Evolutionary conservation across 2,888 invertebrate genomes (phyloP), one percentile per base, ranked within the genome.

Genomic region (Cephus rjabovi): DNA sequence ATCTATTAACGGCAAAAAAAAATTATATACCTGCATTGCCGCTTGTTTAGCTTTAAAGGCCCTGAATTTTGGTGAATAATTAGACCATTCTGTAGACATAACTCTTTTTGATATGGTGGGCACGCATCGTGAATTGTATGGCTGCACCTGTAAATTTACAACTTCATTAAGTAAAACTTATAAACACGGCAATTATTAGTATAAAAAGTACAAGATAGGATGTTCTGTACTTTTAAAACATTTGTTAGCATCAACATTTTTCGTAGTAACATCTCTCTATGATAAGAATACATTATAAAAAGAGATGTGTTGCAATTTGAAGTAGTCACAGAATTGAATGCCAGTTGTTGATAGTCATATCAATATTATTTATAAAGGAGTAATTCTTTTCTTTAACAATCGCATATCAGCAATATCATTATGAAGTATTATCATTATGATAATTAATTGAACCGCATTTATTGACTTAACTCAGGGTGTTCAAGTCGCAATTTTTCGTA

Each of bases 11-110:
- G 9, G 56, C 23, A 23, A 15, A 23, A 56, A 56, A 56, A 56
- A 56, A 2, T 34, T n/a, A 31, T 75, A 6, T 87, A 89, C 89
- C 87, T 88, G 88, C 80, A 89, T 85, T n/a, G 73, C 79, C 34
- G 84, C 85, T 80, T 89, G 89, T 73, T 84, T 85, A 9, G 82
- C 80, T 83, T 88, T 88, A 9, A 88, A 73, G 71, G 74, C 80
- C 77, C 80, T 82, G 79, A 81, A 68, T 35, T 79, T 69, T 85
- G 83, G 33, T 4, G 71, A 31, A 56, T 56, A 56, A 0, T 56
- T 15, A 0, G 56, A 9, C 56, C 4, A 23, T 2, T 56, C 56
- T 23, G 56, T 23, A 56, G 56, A 56, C 56, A 56, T 56, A 1
- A 56, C 0, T 56, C 56, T 56, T 56, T 56, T 56, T 2, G 56